Percentiles rank a stretch among this genome's conserved stretches.
phyloP scores from a whole-genome alignment of 1,140 invertebrate species.

The Brachionus manjavacas region DNA sequence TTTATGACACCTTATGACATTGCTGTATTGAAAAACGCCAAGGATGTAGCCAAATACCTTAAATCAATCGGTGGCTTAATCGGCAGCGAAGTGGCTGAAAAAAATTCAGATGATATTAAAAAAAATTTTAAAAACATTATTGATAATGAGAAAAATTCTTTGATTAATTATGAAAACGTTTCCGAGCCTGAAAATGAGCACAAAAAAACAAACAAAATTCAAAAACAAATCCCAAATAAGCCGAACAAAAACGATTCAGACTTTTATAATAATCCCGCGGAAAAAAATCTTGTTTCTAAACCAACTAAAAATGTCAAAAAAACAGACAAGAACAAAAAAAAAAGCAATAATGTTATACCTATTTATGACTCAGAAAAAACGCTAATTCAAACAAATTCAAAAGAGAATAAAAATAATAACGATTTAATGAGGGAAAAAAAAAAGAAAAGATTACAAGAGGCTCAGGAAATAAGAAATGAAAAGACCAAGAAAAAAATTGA shows the following conservation, averaged over 20 bases:
- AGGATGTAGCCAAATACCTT: slow-evolving; percentile 83
- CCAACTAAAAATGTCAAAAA: slow-evolving; percentile 38
- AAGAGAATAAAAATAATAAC: slow-evolving; percentile 7
- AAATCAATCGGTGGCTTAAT: slow-evolving; percentile 81
- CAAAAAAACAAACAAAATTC: not conserved
- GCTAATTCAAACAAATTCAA: not conserved
- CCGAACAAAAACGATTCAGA: not conserved
- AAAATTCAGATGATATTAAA: slow-evolving; percentile 44
- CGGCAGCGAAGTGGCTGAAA: slow-evolving; percentile 64
- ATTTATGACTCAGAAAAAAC: slow-evolving; percentile 20
- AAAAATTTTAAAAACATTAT: slow-evolving; percentile 41
- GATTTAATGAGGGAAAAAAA: not conserved
- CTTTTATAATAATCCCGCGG: not conserved
- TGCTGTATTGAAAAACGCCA: slow-evolving; percentile 74
- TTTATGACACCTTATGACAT: slow-evolving; percentile 79
- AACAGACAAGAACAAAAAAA: slow-evolving; percentile 29
- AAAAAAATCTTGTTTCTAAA: not conserved
- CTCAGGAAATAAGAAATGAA: slow-evolving; percentile 20
- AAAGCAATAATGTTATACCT: slow-evolving; percentile 22
- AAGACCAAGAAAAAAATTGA: slow-evolving; percentile 42
- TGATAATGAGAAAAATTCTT: slow-evolving; percentile 36
- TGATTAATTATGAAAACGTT: slow-evolving; percentile 45
- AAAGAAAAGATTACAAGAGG: not conserved
- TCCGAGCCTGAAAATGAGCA: slow-evolving; percentile 46
- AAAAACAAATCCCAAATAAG: not conserved